Evolutionary conservation across 2,888 invertebrate genomes (phyloP).

Genomic region (Amphimallon solstitiale): DNA sequence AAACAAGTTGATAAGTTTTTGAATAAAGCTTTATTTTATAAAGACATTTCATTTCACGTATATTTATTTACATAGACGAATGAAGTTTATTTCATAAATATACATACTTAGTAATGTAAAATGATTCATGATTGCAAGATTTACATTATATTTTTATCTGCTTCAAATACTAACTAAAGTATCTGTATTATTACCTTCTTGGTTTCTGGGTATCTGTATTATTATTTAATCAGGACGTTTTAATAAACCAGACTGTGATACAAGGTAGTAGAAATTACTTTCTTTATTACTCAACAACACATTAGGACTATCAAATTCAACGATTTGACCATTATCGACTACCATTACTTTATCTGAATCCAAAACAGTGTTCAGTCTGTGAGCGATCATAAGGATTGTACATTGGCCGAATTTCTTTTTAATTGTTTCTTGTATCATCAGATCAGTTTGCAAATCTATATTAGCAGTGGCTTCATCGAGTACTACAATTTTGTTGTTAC

Average conservation of each 20-base stretch:
- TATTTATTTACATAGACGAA: too few relatives aligned
- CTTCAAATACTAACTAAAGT: too few relatives aligned
- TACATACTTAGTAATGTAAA: too few relatives aligned
- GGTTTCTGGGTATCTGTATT: slow-evolving; percentile 12
- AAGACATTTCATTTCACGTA: too few relatives aligned
- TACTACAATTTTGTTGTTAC: slow-evolving; percentile 60
- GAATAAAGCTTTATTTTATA: too few relatives aligned
- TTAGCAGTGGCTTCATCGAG: slow-evolving; percentile 81
- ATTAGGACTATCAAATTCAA: slow-evolving; percentile 80
- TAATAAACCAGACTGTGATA: slow-evolving; percentile 76
- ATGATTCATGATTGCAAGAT: too few relatives aligned
- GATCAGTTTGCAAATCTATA: slow-evolving; percentile 80
- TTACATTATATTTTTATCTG: too few relatives aligned
- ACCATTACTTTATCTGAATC: slow-evolving; percentile 83
- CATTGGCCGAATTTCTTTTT: slow-evolving; percentile 76
- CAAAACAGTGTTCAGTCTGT: slow-evolving; percentile 84
- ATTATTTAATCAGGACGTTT: slow-evolving; percentile 4
- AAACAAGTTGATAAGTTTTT: too few relatives aligned
- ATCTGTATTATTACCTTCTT: too few relatives aligned
- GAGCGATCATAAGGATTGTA: slow-evolving; percentile 84
- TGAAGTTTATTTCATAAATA: too few relatives aligned
- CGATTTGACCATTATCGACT: slow-evolving; percentile 78
- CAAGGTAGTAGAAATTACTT: slow-evolving; percentile 73
- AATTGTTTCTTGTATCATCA: slow-evolving; percentile 78
- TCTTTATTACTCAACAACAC: slow-evolving; percentile 69